Evolutionary conservation across 2,888 invertebrate species (phyloP), one percentile per base, ranked within the genome.

Genomic region (Rutpela maculata): DNA sequence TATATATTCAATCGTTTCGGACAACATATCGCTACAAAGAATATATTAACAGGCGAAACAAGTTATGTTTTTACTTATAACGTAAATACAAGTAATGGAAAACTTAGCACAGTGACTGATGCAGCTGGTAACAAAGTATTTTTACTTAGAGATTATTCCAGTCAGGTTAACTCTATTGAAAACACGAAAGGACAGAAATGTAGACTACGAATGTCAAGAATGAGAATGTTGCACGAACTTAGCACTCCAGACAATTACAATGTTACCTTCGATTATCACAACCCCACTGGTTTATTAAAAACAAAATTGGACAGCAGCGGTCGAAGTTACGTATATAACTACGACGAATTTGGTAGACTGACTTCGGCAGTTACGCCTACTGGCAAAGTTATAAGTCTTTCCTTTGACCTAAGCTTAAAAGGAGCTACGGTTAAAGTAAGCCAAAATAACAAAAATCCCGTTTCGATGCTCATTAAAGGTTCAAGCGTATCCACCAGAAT

Each of bases 21-120:
- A 0, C 98, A 98, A 88, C 99, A 99, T 87, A 94, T 97, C 3
- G 95, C 96, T 74, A 99, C 98, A 0, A 95, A 95, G 83, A 98
- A 98, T 87, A 98, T 99, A 78, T 91, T 99, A n/a, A 98, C 98
- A 0, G 97, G 97, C 0, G 97, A 97, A 89, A 96, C 95, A 3
- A 95, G 96, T 82, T 99, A 98, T 88, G 94, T 96, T 1, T 99
- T 99, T 88, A 95, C 97, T 0, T 99, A 99, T 90, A 98, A 97
- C 84, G 97, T 98, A 0, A 98, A 98, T 88, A 98, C 98, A 0
- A 98, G 97, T 86, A 98, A 97, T 86, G 99, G 99, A 0, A 98
- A 97, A 88, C 91, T 99, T 19, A 97, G 96, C 86, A 96, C 97
- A 0, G 97, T 99, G 0, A 97, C 97, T 0, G 98, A 98, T 87